A percentile compares a stretch with the other conserved stretches of the same genome.
phyloP scores from a whole-genome alignment of 1,140 invertebrate species.

The Drosophila hydei region DNA sequence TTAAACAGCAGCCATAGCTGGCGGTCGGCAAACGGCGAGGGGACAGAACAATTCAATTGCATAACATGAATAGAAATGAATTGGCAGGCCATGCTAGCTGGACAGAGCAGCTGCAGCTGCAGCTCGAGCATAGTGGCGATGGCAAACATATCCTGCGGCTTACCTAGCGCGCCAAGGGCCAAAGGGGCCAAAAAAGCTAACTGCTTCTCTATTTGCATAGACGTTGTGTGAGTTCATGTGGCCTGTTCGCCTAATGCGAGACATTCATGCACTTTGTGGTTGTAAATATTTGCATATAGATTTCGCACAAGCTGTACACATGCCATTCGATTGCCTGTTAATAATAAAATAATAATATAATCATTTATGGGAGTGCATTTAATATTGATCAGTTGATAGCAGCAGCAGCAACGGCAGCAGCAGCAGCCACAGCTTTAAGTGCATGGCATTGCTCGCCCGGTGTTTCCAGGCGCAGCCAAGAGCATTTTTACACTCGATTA shows the following conservation, averaged over 20 bases:
- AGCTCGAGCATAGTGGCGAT: slow-evolving; percentile 12
- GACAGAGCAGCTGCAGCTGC: not conserved
- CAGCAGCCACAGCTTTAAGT: slow-evolving; percentile 33
- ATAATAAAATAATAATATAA: slow-evolving; percentile 31
- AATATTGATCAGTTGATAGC: slow-evolving; percentile 15
- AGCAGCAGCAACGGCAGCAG: no score
- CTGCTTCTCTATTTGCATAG: slow-evolving; percentile 49
- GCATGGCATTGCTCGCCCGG: not conserved
- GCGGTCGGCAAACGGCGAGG: not conserved
- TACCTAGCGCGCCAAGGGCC: slow-evolving; percentile 32
- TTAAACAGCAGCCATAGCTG: slow-evolving; percentile 21
- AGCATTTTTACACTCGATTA: slow-evolving; percentile 79
- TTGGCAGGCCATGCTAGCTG: slow-evolving; percentile 47
- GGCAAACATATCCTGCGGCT: slow-evolving; percentile 63
- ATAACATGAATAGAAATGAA: slow-evolving; percentile 82
- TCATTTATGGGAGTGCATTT: slow-evolving; percentile 3
- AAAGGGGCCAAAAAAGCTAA: slow-evolving; percentile 46
- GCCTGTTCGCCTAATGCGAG: slow-evolving; percentile 49
- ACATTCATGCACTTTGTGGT: slow-evolving; percentile 51
- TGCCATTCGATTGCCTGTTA: slow-evolving; percentile 17
- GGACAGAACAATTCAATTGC: slow-evolving; percentile 72
- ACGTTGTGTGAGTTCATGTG: slow-evolving; percentile 29
- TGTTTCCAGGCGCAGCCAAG: slow-evolving; percentile 46
- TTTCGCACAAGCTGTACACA: slow-evolving; percentile 1
- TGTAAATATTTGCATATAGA: slow-evolving; percentile 44